Evolutionary conservation across 2,888 invertebrate species (phyloP).

Genomic region (Spicauda simplicius): DNA sequence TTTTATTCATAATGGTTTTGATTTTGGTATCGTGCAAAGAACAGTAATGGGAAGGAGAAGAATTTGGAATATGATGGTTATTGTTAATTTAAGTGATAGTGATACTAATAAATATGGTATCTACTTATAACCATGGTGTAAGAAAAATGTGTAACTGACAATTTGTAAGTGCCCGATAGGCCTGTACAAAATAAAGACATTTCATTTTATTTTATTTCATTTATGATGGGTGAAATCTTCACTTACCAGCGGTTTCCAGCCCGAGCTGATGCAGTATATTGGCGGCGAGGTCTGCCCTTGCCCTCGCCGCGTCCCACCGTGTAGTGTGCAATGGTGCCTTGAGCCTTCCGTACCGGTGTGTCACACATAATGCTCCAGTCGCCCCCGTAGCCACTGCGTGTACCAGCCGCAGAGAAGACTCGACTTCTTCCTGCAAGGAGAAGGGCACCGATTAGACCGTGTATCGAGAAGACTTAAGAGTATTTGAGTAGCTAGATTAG

Average conservation of each 20-base stretch:
- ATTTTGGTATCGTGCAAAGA: too few species aligned
- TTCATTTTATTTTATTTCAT: too few species aligned
- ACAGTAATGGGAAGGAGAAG: too few species aligned
- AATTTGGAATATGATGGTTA: too few species aligned
- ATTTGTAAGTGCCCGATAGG: too few species aligned
- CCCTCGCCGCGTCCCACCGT: constrained; percentile 90
- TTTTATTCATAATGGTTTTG: too few species aligned
- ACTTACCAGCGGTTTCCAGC: constrained; percentile 67
- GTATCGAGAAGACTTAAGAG: not conserved
- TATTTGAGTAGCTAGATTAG: too few species aligned
- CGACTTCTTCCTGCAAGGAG: constrained; percentile 84
- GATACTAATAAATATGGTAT: too few species aligned
- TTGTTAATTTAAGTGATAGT: too few species aligned
- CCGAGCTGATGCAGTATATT: constrained; percentile 90
- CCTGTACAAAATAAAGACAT: too few species aligned
- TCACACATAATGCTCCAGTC: constrained; percentile 89
- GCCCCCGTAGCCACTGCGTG: constrained; percentile 91
- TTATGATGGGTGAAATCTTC: not conserved
- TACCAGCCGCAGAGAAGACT: constrained; percentile 89
- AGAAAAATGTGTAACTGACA: too few species aligned
- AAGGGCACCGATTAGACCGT: not conserved
- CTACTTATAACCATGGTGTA: too few species aligned
- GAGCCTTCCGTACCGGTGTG: constrained; percentile 88
- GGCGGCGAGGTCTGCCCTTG: constrained; percentile 92
- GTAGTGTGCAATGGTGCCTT: constrained; percentile 88